Conservation (phyloP, 1,140 invertebrate species). For the Ips nitidus region DNA sequence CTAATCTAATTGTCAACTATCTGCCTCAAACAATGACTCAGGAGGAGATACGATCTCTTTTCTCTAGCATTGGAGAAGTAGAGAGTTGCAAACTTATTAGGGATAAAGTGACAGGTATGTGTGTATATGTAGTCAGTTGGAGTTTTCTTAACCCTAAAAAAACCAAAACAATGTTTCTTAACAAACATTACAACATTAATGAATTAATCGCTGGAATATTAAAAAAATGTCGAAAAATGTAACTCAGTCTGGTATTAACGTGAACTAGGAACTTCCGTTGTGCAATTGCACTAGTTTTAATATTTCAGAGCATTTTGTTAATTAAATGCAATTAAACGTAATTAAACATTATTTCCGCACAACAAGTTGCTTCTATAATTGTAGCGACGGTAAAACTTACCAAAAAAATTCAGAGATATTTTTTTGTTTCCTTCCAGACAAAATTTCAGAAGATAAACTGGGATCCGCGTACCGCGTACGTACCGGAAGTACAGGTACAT, state of each 20-base stretch:
- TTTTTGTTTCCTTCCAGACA: conserved; percentile 31
- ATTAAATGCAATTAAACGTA: conserved; percentile 26
- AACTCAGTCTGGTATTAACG: no score
- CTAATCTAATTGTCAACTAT: conserved; percentile 99
- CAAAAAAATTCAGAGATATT: conserved; percentile 10
- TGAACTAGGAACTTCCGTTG: conserved; percentile 18
- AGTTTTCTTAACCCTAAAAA: no score
- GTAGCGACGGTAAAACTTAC: not conserved
- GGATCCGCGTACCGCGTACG: conserved; percentile 7
- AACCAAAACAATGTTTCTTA: no score
- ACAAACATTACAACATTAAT: no score
- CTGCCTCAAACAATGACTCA: conserved; percentile 99
- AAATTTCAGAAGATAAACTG: conserved; percentile 25
- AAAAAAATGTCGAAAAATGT: no score
- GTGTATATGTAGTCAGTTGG: conserved; percentile 10
- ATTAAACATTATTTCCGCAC: conserved; percentile 10
- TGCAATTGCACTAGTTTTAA: conserved; percentile 18
- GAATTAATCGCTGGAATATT: no score
- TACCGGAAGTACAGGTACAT: no score
- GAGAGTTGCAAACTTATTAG: conserved; percentile 98
- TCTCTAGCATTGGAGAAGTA: conserved; percentile 97
- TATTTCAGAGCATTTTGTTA: conserved; percentile 23
- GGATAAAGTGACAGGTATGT: conserved; percentile 94
- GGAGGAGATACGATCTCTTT: conserved; percentile 96
- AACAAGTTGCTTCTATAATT: conserved; percentile 1